These are phyloP conservation scores for Oenanthe melanoleuca DNA, from an alignment of 2,113 vertebrate genomes.

Conservation along the genomic window DNA sequence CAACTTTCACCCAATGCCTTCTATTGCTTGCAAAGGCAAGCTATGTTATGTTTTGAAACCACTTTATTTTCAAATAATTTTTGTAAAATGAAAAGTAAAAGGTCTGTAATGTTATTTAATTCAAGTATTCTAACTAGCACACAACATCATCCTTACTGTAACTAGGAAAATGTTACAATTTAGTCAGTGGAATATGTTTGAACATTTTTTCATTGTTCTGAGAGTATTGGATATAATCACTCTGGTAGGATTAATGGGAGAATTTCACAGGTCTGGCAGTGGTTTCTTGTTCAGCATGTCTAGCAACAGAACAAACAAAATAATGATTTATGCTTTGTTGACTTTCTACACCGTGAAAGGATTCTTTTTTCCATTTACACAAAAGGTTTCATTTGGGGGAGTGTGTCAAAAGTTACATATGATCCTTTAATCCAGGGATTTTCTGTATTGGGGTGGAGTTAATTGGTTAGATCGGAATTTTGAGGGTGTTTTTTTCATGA, in stretches of 20 bases:
- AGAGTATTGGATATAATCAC: background rate
- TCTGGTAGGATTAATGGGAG: background rate
- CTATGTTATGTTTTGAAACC: background rate
- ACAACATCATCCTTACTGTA: background rate
- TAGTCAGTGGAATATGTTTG: background rate
- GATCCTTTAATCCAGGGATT: conserved; percentile 38
- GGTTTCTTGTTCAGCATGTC: conserved; percentile 39
- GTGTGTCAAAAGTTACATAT: conserved; percentile 36
- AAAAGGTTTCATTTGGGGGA: conserved; percentile 26
- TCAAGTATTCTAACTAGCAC: background rate
- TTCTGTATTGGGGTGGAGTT: background rate
- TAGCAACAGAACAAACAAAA: conserved; percentile 46
- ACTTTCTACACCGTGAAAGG: conserved; percentile 46
- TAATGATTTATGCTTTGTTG: conserved; percentile 58
- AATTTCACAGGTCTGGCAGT: background rate
- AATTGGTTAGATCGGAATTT: background rate
- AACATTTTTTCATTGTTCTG: background rate
- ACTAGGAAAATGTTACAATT: background rate
- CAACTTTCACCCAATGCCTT: background rate
- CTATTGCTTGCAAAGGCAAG: background rate
- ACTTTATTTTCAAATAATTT: background rate
- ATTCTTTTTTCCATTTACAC: conserved; percentile 4
- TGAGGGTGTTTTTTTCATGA: background rate
- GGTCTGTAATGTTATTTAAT: fast-evolving
- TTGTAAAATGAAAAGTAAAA: background rate